Base-by-base conservation (phyloP, 2,888 invertebrate genomes). In the Acheta domesticus region DNA sequence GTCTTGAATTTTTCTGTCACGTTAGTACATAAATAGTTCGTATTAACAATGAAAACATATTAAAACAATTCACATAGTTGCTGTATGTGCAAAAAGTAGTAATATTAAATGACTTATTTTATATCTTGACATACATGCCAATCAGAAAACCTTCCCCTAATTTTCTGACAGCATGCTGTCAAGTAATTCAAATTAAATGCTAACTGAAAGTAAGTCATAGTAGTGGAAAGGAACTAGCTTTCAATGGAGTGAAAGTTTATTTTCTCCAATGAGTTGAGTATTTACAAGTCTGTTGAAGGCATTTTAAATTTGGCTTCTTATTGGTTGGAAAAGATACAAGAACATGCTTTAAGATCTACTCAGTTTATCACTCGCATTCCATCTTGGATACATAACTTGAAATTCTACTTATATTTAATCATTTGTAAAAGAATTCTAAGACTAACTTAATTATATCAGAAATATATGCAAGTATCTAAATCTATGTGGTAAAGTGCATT, bases 121-220 rank as follows among this genome's bases (percentile, higher is more conserved):
- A 62, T 62, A 62, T 62, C 62, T 48, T 48, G 76, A 49, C 76
- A 76, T 16, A 76, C n/a, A 77, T 80, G 79, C 79, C 75, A 79
- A 77, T 79, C 79, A 81, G 80, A 81, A 82, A 82, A 82, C 81
- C 82, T 82, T 82, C 82, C 82, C 82, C 82, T 77, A 81, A 82
- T 82, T 82, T 82, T 80, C 80, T 81, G 80, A 48, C 77, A 79
- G 80, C 80, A 78, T 49, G 78, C 73, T 78, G 80, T 74, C 76
- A 77, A 79, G 21, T 21, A 75, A 21, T 62, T 62, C 62, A 62
- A 62, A 62, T 11, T 62, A 19, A 14, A 62, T 36, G 36, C 36
- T 14, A 62, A 62, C 62, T 19, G 16, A 62, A 62, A n/a, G 14
- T 21, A 50, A 50, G 49, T 19, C 14, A 77, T 77, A 23, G 48